Percentiles rank a stretch among this genome's conserved stretches.
phyloP scores from a whole-genome alignment of 2,113 vertebrate species.

The Rhipidura dahli region DNA sequence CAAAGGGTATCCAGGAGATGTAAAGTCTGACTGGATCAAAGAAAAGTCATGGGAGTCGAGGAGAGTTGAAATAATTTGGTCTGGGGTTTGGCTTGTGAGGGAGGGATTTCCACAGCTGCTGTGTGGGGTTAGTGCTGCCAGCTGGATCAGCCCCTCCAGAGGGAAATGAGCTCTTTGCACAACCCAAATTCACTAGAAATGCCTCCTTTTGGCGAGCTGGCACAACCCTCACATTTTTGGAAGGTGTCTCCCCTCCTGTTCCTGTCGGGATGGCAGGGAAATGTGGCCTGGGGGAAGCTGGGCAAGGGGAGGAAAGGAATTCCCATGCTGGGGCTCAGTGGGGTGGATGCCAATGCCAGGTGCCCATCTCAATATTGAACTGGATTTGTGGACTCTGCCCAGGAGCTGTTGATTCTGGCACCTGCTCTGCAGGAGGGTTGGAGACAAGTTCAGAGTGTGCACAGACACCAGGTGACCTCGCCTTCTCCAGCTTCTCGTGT shows the following conservation, averaged over 20 bases:
- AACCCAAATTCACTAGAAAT: fast-evolving
- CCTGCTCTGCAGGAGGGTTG: background rate
- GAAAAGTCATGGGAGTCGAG: background rate
- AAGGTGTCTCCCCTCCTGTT: background rate
- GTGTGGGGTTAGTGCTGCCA: background rate
- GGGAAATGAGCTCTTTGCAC: background rate
- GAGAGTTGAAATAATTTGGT: background rate
- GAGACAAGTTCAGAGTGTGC: background rate
- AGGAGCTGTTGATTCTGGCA: background rate
- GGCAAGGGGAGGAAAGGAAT: background rate
- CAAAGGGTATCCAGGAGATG: background rate
- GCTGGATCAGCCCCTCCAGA: background rate
- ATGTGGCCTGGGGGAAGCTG: background rate
- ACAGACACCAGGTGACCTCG: fast-evolving
- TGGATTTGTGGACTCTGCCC: background rate
- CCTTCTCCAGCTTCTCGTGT: background rate
- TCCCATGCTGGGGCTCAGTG: fast-evolving
- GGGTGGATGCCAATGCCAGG: fast-evolving
- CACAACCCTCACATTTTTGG: fast-evolving
- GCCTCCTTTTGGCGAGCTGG: fast-evolving
- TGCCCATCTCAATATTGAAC: fast-evolving
- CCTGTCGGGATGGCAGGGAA: background rate
- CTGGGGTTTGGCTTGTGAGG: background rate
- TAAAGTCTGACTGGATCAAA: background rate
- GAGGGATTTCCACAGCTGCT: background rate